Evolutionary conservation across 2,888 invertebrate species (phyloP), one percentile per base, ranked within the genome.

Genomic region (Palloptera scutellata): DNA sequence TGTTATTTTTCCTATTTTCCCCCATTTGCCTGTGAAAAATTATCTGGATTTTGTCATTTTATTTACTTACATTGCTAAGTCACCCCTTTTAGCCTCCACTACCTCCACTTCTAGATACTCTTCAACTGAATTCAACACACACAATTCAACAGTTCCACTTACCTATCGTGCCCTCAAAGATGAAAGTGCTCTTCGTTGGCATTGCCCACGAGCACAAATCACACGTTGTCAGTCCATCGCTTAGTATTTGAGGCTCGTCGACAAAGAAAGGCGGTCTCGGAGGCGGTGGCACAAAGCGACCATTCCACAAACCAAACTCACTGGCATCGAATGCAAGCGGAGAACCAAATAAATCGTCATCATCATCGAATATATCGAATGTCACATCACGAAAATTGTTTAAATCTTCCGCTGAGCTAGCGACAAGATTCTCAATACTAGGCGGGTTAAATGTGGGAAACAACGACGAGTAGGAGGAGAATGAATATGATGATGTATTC

Each of bases 161-260:
- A 89, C 90, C 89, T 81, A 88, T 86, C 75, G 88, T 87, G 71
- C 87, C 87, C 79, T 89, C 89, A 68, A 88, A 85, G 73, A 86
- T 87, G 83, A 85, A 87, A 67, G 86, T 86, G 81, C 86, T 86
- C 82, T 87, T 87, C 61, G 84, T 83, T 87, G 88, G 87, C 89
- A 88, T 84, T 73, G 91, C 91, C 91, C 91, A 91, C 73, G 90
- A 87, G 84, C 91, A 91, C 75, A 91, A 87, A 85, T 91, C 91
- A 84, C 91, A 91, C 77, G 91, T 91, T 77, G 91, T 91, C 74
- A 91, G 87, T 70, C 91, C 91, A 84, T 91, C 91, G 71, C 89
- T 87, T 73, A 88, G 86, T 70, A 84, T 82, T 69, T 88, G 87
- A 68, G 87, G 87, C 70, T 86, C 86, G 65, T 89, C 89, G 76